These are phyloP conservation scores for Odocoileus hemionus DNA, from an alignment of 2,113 vertebrate genomes.

Conservation along the genomic window DNA sequence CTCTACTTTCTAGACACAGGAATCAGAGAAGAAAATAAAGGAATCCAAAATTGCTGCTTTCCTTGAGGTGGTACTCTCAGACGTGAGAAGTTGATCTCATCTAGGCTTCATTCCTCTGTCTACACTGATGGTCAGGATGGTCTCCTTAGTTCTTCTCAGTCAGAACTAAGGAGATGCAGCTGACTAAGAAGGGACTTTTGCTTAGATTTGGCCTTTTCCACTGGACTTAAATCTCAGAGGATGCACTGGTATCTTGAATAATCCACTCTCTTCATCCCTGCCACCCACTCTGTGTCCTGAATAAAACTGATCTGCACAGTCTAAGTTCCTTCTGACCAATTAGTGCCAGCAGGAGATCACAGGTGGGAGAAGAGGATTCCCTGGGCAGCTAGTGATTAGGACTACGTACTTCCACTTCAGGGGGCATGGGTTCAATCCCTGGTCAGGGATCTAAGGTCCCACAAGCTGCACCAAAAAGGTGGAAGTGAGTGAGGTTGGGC, in stretches of 20 bases:
- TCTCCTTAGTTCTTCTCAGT: background rate
- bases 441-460: background rate
- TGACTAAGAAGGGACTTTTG: background rate
- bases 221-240: background rate
- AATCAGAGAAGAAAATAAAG: background rate
- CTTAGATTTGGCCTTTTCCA: background rate
- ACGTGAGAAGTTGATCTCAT: background rate
- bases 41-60: background rate
- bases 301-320: background rate
- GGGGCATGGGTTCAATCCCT: no score
- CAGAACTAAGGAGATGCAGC: background rate
- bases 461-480: background rate
- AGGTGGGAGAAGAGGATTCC: background rate
- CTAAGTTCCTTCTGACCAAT: background rate
- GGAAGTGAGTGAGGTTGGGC: background rate
- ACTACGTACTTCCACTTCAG: no score
- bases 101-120: background rate
- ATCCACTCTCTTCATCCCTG: background rate
- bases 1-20: background rate
- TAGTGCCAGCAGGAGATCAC: background rate
- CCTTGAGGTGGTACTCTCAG: background rate
- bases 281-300: background rate
- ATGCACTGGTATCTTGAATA: background rate
- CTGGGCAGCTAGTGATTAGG: background rate
- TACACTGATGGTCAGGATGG: background rate